phyloP scores from a whole-genome alignment of 2,888 invertebrate genomes.

The Serripes groenlandicus region DNA sequence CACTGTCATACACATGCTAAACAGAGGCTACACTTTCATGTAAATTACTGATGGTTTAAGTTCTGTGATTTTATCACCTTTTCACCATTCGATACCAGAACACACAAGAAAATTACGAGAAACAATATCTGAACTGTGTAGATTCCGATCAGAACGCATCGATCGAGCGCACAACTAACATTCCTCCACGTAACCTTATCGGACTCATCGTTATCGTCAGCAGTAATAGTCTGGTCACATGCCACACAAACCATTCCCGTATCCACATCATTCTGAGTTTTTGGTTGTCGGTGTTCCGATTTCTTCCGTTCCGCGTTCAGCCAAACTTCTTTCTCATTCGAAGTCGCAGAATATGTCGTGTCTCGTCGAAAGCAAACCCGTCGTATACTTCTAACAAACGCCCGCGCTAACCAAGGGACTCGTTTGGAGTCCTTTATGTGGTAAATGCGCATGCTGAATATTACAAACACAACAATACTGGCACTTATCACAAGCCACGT shows the following conservation, averaged over 20 bases:
- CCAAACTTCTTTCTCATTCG: neutral
- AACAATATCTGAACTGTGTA: slow-evolving; percentile 22
- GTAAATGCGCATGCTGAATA: slow-evolving; percentile 16
- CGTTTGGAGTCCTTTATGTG: neutral
- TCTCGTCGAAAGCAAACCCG: slow-evolving; percentile 2
- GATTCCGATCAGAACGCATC: slow-evolving; percentile 7
- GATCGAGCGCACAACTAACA: neutral
- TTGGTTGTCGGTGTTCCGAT: neutral
- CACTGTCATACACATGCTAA: too few relatives aligned
- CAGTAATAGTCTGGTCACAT: neutral
- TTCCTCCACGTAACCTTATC: slow-evolving; percentile 4
- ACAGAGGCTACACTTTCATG: too few relatives aligned
- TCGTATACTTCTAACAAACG: slow-evolving; percentile 8
- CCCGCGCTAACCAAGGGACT: slow-evolving; percentile 6
- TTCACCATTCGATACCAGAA: neutral
- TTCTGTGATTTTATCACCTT: too few relatives aligned
- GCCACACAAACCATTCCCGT: neutral
- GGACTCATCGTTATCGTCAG: neutral
- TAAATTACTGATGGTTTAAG: too few relatives aligned
- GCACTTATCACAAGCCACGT: slow-evolving; percentile 20
- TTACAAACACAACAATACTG: slow-evolving; percentile 16
- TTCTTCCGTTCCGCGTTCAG: neutral
- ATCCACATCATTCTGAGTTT: neutral
- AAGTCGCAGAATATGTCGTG: neutral
- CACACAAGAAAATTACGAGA: slow-evolving; percentile 4